A percentile compares a stretch with the other conserved stretches of the same genome.
Evolutionary conservation across 2,888 invertebrate genomes (phyloP).

Genomic region (Oligia fasciuncula): DNA sequence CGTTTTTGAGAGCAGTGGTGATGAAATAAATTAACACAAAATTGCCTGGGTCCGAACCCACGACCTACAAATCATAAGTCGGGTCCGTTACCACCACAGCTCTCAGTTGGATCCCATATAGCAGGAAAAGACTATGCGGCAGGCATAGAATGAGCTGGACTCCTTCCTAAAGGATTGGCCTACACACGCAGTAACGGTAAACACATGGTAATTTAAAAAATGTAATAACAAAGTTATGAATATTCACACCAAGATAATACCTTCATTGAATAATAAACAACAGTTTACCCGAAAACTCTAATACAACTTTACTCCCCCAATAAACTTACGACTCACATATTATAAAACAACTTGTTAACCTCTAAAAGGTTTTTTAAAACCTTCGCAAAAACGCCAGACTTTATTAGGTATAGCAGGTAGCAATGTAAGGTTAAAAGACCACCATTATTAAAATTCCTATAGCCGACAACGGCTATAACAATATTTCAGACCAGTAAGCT

Average conservation of each 20-base stretch:
- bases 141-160: too few species aligned
- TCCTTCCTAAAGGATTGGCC: not conserved
- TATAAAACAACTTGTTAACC: conserved; percentile 67
- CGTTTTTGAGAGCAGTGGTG: too few species aligned
- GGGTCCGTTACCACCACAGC: too few species aligned
- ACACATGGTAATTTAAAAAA: not conserved
- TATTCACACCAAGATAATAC: not conserved
- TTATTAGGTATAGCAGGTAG: conserved; percentile 73
- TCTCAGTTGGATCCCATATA: too few species aligned
- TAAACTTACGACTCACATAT: conserved; percentile 57
- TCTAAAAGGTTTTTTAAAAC: conserved; percentile 61
- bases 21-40: too few species aligned
- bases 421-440: conserved; percentile 63
- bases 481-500: conserved; percentile 81
- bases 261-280: conserved; percentile 19
- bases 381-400: conserved; percentile 65
- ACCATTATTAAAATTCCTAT: conserved; percentile 79
- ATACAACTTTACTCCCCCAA: conserved; percentile 29
- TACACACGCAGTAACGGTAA: too few species aligned
- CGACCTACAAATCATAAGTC: too few species aligned
- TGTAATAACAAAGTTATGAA: not conserved
- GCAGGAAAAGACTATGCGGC: too few species aligned
- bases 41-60: too few species aligned
- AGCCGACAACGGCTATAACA: conserved; percentile 78
- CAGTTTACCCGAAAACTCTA: conserved; percentile 31